Evolutionary conservation across 2,113 vertebrate genomes (phyloP).

Genomic region (Perca fluviatilis): DNA sequence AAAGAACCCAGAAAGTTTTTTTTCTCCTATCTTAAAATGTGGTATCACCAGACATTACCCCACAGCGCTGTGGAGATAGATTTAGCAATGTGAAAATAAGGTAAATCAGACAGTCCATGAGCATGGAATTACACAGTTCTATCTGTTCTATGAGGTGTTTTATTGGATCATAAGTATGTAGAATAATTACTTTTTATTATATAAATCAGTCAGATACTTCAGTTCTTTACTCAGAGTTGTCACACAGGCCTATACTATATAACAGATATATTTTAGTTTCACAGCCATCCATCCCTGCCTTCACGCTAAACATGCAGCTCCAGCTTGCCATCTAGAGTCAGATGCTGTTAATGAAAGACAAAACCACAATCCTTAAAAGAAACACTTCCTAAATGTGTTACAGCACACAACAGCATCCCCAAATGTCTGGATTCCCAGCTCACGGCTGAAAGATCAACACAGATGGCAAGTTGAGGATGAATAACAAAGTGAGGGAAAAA

Average conservation of each 20-base stretch:
- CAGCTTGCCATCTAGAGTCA: slow-evolving; percentile 51
- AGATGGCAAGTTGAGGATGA: background rate
- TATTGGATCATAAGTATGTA: background rate
- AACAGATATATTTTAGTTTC: background rate
- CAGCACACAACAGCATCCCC: background rate
- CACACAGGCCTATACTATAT: background rate
- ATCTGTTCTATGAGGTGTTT: background rate
- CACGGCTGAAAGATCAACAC: background rate
- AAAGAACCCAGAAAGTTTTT: too few relatives aligned
- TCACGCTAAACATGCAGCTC: slow-evolving; percentile 16
- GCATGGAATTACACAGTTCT: background rate
- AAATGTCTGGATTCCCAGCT: background rate
- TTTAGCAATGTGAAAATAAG: too few relatives aligned
- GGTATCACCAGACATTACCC: too few relatives aligned
- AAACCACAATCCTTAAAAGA: background rate
- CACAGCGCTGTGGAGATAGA: too few relatives aligned
- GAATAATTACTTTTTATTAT: background rate
- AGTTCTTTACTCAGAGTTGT: background rate
- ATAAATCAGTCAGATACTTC: background rate
- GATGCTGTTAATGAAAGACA: slow-evolving; percentile 30
- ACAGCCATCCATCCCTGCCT: background rate
- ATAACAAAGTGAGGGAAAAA: background rate
- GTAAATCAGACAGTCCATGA: background rate
- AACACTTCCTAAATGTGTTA: background rate
- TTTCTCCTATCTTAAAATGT: too few relatives aligned